Evolutionary conservation across 37 sponge, comb jelly and placozoan genomes (phyloP).

Genomic region (Hormiphora californensis): DNA sequence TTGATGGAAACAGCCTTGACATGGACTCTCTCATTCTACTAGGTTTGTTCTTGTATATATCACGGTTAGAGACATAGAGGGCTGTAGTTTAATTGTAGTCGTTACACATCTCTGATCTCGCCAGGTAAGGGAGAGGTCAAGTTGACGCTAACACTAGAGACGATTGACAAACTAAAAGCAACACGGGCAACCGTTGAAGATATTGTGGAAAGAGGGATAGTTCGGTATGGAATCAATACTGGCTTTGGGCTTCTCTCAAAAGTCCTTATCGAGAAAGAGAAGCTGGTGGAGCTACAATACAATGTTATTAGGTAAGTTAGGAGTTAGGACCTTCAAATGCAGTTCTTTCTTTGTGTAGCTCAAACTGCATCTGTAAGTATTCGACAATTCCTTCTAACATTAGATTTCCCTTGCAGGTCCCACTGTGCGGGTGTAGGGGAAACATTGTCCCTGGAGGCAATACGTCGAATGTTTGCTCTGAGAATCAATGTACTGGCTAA

Average conservation of each 20-base stretch:
- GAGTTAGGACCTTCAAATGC: neutral
- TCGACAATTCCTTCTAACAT: no score
- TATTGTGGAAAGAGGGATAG: neutral
- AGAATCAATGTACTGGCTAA: conserved; percentile 88
- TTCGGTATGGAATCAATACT: neutral
- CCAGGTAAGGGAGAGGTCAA: neutral
- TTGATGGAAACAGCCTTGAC: neutral
- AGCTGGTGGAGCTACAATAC: conserved; percentile 18
- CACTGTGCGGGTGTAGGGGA: conserved; percentile 63
- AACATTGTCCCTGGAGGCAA: conserved; percentile 65
- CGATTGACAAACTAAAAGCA: neutral
- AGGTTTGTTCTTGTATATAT: no score
- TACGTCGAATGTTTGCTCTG: conserved; percentile 73
- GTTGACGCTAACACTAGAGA: neutral
- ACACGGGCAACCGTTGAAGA: neutral
- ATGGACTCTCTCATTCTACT: neutral
- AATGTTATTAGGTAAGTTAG: neutral
- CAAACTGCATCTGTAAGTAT: neutral
- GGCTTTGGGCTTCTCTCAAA: conserved; percentile 35
- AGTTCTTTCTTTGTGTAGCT: neutral
- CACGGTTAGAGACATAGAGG: no score
- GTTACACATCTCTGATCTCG: no score
- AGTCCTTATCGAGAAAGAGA: neutral
- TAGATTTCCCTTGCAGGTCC: neutral
- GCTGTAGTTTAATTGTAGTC: neutral